A percentile compares a stretch with the other conserved stretches of the same genome.
Conservation (phyloP, 2,888 invertebrate genomes). For the Boloria selene region DNA sequence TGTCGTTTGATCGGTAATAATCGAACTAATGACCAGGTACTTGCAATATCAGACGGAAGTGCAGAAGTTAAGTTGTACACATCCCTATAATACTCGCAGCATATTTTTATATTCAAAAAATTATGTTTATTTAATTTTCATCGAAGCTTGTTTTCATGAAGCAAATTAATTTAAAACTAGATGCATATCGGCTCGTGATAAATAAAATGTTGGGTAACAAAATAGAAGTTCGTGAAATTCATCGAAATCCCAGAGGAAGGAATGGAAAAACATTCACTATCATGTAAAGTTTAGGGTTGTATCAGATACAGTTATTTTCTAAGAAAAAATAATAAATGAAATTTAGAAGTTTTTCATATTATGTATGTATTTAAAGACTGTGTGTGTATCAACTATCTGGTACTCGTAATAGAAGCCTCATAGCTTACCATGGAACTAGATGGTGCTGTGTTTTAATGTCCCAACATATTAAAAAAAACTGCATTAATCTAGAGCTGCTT, state of each 20-base stretch:
- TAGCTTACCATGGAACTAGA: too few species aligned
- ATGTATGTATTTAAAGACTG: too few species aligned
- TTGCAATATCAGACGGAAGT: too few species aligned
- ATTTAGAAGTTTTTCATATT: background rate
- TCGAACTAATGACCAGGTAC: too few species aligned
- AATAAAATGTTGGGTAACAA: slow-evolving; percentile 9
- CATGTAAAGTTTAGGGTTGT: slow-evolving; percentile 18
- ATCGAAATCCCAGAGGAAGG: slow-evolving; percentile 18
- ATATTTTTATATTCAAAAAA: background rate
- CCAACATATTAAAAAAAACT: too few species aligned
- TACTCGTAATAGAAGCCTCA: too few species aligned
- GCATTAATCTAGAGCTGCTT: too few species aligned
- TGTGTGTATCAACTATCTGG: too few species aligned
- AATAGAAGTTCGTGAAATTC: slow-evolving; percentile 21
- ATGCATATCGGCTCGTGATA: slow-evolving; percentile 9
- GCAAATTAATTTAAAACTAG: slow-evolving; percentile 4
- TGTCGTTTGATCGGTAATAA: too few species aligned
- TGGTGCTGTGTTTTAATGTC: too few species aligned
- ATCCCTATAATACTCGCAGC: too few species aligned
- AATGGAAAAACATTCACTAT: slow-evolving; percentile 17
- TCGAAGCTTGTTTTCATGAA: background rate
- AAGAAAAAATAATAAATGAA: background rate
- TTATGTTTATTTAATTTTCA: background rate
- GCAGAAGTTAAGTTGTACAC: too few species aligned
- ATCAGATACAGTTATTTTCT: slow-evolving; percentile 1